Percentiles rank a stretch among this genome's conserved stretches.
Conservation (phyloP, 2,113 vertebrate species). For the Osmerus mordax region DNA sequence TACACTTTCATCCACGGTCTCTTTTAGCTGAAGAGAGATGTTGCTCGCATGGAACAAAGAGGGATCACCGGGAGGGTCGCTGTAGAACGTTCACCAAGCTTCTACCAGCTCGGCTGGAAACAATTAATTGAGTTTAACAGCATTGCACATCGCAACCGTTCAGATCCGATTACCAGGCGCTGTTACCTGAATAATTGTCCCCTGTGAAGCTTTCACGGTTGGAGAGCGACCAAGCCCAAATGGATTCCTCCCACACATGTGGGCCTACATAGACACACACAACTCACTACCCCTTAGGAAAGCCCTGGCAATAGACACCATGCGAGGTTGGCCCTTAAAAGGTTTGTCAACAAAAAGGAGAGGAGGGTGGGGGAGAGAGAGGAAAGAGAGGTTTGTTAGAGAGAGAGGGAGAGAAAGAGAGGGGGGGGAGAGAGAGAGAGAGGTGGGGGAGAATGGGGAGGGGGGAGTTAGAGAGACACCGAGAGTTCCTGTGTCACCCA, state of each 20-base stretch:
- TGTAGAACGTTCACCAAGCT: conserved; percentile 49
- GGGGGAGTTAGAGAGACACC: not conserved
- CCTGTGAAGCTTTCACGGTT: not conserved
- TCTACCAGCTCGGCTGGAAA: conserved; percentile 31
- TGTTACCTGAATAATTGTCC: conserved; percentile 5
- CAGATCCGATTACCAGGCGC: conserved; percentile 33
- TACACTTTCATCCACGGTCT: conserved; percentile 46
- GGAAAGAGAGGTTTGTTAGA: not conserved
- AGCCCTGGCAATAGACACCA: conserved; percentile 5
- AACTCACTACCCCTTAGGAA: not conserved
- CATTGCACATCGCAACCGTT: conserved; percentile 25
- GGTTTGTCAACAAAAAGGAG: conserved; percentile 29
- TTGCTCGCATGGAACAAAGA: conserved; percentile 35
- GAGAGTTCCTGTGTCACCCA: not conserved
- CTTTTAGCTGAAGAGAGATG: conserved; percentile 46
- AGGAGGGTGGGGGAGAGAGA: not conserved
- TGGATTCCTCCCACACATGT: not conserved
- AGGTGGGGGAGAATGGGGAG: not conserved
- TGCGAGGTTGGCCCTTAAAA: conserved; percentile 38
- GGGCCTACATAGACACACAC: conserved; percentile 8
- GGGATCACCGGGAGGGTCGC: conserved; percentile 22
- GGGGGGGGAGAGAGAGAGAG: not conserved
- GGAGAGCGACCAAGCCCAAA: conserved; percentile 2
- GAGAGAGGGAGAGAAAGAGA: too few species aligned
- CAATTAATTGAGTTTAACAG: not conserved